Conservation (phyloP, 2,113 vertebrate species). For the Malaclemys terrapin region DNA sequence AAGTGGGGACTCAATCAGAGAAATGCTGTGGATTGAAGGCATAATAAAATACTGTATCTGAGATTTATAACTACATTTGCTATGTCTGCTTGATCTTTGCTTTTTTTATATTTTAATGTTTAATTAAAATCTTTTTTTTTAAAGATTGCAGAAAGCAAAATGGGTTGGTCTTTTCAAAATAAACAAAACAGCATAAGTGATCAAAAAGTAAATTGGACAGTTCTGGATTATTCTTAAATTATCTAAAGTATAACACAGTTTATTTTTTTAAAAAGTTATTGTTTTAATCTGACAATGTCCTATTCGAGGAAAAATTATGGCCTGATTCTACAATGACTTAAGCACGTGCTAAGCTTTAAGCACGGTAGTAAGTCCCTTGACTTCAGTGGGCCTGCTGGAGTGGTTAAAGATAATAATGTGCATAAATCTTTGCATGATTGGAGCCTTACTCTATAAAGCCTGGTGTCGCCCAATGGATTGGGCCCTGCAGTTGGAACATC, state of each 20-base stretch:
- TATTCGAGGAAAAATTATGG: fast-evolving
- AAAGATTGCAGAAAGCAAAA: background rate
- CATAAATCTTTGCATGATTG: background rate
- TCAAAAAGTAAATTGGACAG: conserved; percentile 35
- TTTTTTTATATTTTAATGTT: background rate
- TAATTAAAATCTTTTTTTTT: background rate
- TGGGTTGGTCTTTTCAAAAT: background rate
- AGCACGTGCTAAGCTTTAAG: background rate
- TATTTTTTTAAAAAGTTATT: background rate
- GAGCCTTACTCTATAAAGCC: background rate
- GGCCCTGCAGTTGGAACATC: background rate
- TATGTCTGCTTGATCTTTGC: background rate
- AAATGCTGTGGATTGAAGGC: background rate
- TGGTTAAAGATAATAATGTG: background rate
- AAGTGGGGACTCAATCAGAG: conserved; percentile 60
- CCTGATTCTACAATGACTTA: background rate
- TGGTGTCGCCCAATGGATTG: background rate
- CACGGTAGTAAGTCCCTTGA: fast-evolving
- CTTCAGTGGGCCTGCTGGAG: background rate
- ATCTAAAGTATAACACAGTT: background rate
- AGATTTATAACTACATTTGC: background rate
- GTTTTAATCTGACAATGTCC: background rate
- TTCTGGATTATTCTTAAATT: background rate
- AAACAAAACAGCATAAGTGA: background rate
- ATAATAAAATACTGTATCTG: background rate